Conservation (phyloP, 1,140 invertebrate genomes). For the Nebria ingens region DNA sequence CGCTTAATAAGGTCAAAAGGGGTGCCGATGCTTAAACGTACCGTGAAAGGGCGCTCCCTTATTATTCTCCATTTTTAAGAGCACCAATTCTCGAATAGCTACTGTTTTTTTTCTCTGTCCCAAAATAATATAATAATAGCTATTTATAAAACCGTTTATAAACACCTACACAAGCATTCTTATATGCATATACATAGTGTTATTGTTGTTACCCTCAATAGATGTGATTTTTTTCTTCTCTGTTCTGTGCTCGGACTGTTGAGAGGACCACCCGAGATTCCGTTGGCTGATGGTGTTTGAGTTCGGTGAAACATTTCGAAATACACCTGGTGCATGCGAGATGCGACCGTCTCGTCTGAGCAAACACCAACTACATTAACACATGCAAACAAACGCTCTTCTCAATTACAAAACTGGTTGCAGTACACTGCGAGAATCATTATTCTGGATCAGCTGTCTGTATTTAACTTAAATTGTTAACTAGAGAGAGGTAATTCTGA, state of each 20-base stretch:
- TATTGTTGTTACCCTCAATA: not conserved
- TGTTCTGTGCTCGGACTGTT: no score
- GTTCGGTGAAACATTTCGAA: not conserved
- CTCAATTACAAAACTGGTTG: not conserved
- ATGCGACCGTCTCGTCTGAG: no score
- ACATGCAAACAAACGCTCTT: not conserved
- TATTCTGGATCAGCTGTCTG: no score
- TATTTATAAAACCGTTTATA: not conserved
- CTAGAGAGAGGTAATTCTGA: no score
- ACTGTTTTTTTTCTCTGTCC: not conserved
- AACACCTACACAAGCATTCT: not conserved
- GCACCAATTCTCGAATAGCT: not conserved
- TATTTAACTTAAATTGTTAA: no score
- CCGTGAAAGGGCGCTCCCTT: not conserved
- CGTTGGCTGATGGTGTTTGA: not conserved
- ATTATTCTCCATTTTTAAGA: not conserved
- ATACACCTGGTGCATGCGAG: not conserved
- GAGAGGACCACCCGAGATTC: not conserved
- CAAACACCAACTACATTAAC: not conserved
- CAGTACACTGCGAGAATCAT: no score
- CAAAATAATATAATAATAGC: conserved; percentile 1
- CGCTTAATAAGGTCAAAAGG: conserved; percentile 6
- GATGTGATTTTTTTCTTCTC: no score
- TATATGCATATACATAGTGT: not conserved
- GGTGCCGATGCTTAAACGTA: not conserved